Conservation (phyloP, 2,888 invertebrate species). For the Zhuqinia jingwanae region DNA sequence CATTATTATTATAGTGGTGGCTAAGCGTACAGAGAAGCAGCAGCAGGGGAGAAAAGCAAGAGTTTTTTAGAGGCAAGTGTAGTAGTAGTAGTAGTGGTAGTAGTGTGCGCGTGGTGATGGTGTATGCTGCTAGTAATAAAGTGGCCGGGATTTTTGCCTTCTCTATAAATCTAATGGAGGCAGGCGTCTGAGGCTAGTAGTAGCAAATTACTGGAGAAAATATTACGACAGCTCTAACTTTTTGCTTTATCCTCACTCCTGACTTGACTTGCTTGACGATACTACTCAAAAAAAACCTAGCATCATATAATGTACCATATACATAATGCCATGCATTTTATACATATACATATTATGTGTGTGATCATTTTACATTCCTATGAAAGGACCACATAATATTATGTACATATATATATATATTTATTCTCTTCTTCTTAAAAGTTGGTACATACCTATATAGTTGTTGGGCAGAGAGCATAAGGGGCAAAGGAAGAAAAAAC, state of each 20-base stretch:
- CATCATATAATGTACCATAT: too few species aligned
- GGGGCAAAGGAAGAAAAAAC: conserved; percentile 4
- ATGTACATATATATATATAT: too few species aligned
- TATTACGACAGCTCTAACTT: conserved; percentile 76
- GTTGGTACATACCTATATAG: too few species aligned
- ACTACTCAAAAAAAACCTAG: too few species aligned
- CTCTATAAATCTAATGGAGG: conserved; percentile 72
- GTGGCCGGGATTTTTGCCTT: conserved; percentile 64
- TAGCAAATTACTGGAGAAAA: conserved; percentile 75
- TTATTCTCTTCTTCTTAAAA: too few species aligned
- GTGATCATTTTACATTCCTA: too few species aligned
- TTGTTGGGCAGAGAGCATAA: background rate
- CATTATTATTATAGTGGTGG: background rate
- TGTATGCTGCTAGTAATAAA: conserved; percentile 54
- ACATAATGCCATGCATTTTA: too few species aligned
- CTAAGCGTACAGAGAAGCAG: background rate
- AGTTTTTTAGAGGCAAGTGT: too few species aligned
- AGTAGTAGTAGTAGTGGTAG: background rate
- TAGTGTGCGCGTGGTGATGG: background rate
- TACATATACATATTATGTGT: too few species aligned
- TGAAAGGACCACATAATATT: too few species aligned
- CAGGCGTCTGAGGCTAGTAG: conserved; percentile 64
- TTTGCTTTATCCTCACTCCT: conserved; percentile 73
- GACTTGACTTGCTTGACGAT: conserved; percentile 22
- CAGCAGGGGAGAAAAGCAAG: too few species aligned